These are phyloP conservation scores for Oncopodura yosiiana DNA, from an alignment of 1,140 invertebrate genomes.

Conservation along the genomic window DNA sequence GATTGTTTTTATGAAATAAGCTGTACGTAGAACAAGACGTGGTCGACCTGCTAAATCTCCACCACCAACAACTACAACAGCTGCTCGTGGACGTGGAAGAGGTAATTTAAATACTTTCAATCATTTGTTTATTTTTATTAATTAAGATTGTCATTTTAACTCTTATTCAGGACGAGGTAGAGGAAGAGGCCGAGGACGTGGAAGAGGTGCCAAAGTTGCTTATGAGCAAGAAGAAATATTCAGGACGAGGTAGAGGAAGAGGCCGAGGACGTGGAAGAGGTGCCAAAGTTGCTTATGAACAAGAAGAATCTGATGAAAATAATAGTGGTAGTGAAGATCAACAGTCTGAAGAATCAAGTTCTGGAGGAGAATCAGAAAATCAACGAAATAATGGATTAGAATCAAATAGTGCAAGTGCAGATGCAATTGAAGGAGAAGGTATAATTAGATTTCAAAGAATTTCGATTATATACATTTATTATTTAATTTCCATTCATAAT, in stretches of 20 bases:
- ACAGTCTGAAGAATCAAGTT: not conserved
- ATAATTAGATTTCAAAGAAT: not conserved
- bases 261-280: conserved; percentile 1
- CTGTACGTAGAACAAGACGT: no score
- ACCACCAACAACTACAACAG: no score
- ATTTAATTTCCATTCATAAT: not conserved
- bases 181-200: conserved; percentile 9
- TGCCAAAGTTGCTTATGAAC: not conserved
- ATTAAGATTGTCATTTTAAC: no score
- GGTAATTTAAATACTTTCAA: no score
- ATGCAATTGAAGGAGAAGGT: conserved; percentile 6
- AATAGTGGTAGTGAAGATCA: conserved; percentile 4
- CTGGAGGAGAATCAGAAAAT: not conserved
- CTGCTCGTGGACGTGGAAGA: no score
- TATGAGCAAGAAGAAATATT: not conserved
- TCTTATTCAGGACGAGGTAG: conserved; percentile 1
- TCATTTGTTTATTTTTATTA: no score
- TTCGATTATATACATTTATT: not conserved
- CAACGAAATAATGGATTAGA: conserved; percentile 8
- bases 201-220: not conserved
- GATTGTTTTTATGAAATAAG: no score
- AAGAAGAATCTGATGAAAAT: conserved; percentile 1
- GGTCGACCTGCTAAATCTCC: no score
- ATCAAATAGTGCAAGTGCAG: not conserved
- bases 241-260: not conserved